Conservation (phyloP, 2,888 invertebrate species). For the Hyles lineata region DNA sequence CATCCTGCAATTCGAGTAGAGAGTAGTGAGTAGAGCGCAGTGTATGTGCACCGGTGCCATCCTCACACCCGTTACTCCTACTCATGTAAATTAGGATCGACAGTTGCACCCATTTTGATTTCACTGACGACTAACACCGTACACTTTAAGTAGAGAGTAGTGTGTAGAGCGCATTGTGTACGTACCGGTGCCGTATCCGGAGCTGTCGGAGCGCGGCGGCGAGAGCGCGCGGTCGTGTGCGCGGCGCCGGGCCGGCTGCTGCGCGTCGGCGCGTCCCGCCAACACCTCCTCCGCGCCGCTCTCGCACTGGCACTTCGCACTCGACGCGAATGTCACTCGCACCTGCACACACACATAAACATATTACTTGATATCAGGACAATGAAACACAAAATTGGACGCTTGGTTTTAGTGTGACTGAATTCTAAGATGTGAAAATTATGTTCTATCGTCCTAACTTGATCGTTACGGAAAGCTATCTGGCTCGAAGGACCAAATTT, state of each 20-base stretch:
- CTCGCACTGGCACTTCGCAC: slow-evolving; percentile 86
- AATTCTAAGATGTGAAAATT: no score
- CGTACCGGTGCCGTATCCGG: slow-evolving; percentile 92
- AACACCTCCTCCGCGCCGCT: slow-evolving; percentile 61
- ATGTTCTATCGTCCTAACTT: no score
- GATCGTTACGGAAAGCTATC: no score
- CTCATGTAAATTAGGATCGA: no score
- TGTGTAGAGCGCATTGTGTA: slow-evolving; percentile 15
- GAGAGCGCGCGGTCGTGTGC: slow-evolving; percentile 91
- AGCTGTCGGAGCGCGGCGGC: slow-evolving; percentile 92
- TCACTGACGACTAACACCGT: not conserved
- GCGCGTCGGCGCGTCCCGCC: slow-evolving; percentile 74
- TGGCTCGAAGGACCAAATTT: no score
- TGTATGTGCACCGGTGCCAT: no score
- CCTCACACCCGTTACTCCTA: no score
- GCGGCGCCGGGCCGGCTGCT: slow-evolving; percentile 85
- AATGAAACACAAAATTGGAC: not conserved
- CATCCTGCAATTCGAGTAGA: no score
- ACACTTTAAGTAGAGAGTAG: not conserved
- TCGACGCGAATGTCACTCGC: slow-evolving; percentile 82
- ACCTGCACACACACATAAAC: slow-evolving; percentile 78
- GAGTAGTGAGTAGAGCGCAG: no score
- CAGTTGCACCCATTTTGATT: no score
- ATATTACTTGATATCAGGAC: not conserved
- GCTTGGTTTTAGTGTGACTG: no score